Conservation (phyloP, 1,140 invertebrate species). For the Nymphalis io region DNA sequence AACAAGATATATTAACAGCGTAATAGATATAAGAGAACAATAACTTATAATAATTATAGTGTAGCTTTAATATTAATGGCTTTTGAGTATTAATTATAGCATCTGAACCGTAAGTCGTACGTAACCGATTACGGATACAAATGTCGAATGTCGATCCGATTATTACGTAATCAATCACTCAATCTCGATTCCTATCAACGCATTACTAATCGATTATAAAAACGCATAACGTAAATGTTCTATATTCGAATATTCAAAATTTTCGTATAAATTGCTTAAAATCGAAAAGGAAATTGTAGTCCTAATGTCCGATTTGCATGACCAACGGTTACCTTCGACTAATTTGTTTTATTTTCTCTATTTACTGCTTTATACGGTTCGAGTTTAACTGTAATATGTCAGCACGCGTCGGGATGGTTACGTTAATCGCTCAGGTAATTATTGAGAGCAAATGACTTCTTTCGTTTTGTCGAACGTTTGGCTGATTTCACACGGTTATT, state of each 20-base stretch:
- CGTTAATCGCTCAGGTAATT: conserved; percentile 66
- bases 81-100: conserved; percentile 38
- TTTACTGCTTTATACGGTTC: conserved; percentile 55
- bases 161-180: conserved; percentile 59
- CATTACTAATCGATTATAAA: conserved; percentile 63
- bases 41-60: conserved; percentile 34
- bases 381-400: conserved; percentile 68
- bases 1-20: conserved; percentile 2
- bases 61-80: conserved; percentile 34
- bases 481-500: conserved; percentile 54
- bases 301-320: conserved; percentile 74
- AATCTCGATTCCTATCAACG: conserved; percentile 60
- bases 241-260: conserved; percentile 55
- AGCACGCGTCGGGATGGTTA: conserved; percentile 56
- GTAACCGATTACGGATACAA: conserved; percentile 30
- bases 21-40: conserved; percentile 20
- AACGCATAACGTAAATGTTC: conserved; percentile 45
- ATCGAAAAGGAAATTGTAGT: conserved; percentile 70
- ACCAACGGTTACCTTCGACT: conserved; percentile 51
- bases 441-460: conserved; percentile 63
- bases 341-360: conserved; percentile 67
- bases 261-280: conserved; percentile 77
- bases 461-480: conserved; percentile 39
- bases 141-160: conserved; percentile 28
- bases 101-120: conserved; percentile 23